Evolutionary conservation across 2,113 vertebrate genomes (phyloP).

Genomic region (Sinosuthora webbiana): DNA sequence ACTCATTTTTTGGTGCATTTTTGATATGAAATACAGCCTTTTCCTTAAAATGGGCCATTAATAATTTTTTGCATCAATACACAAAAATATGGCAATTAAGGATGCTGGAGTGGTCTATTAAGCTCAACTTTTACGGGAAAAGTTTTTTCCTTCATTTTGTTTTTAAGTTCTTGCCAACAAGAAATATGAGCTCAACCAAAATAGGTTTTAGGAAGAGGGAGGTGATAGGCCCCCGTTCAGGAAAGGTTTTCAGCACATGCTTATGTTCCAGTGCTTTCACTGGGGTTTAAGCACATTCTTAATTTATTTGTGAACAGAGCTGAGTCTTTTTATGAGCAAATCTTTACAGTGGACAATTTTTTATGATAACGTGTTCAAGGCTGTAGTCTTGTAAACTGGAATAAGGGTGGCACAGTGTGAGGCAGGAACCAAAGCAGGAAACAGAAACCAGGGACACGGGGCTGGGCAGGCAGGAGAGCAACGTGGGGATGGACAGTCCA

Average conservation of each 20-base stretch:
- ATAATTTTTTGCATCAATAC: slow-evolving; percentile 29
- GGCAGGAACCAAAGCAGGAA: not conserved
- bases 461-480: not conserved
- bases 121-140: slow-evolving; percentile 20
- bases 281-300: slow-evolving; percentile 48
- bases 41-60: not conserved
- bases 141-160: slow-evolving; percentile 20
- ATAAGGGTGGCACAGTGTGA: slow-evolving; percentile 17
- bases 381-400: slow-evolving; percentile 19
- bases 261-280: slow-evolving; percentile 40
- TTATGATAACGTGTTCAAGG: not conserved
- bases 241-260: slow-evolving; percentile 50
- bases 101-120: slow-evolving; percentile 30
- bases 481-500: accelerated
- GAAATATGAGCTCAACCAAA: slow-evolving; percentile 2
- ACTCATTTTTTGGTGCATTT: not conserved
- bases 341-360: slow-evolving; percentile 50
- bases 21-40: not conserved
- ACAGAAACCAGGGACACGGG: not conserved
- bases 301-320: slow-evolving; percentile 64
- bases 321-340: slow-evolving; percentile 33
- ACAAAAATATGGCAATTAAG: slow-evolving; percentile 41
- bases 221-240: not conserved
- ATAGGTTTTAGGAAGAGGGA: slow-evolving; percentile 21
- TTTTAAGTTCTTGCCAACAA: slow-evolving; percentile 51